Base-by-base conservation (phyloP, 2,888 invertebrate species). In the Eucriotettix oculatus region DNA sequence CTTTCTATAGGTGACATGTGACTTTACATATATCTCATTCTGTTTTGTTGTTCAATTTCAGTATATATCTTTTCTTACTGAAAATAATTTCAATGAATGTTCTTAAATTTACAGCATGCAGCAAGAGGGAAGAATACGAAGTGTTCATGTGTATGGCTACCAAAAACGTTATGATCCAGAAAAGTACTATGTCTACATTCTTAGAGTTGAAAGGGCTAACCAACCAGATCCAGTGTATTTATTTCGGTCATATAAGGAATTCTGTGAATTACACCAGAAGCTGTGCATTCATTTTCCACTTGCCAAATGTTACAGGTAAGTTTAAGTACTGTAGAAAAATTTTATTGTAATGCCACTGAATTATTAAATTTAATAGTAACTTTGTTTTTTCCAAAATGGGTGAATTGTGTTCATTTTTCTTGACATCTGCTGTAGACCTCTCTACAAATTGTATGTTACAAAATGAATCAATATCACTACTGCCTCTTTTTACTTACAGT, bases 111-210 rank as follows among this genome's bases (percentile, higher is more conserved):
- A 7, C 69, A 93, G 92, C 66, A 85, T 90, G 83, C 80, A 85
- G 54, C 87, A 87, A 70, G 98, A 98, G 75, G 97, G 97, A 1
- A 84, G 89, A 10, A 79, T 99, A 54, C 83, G 82, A 54, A 83
- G 84, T 65, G 91, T 96, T 0, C 86, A 87, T 70, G 90, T 97
- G 11, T 82, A 88, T 63, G 87, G 88, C 63, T 94, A 86, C 74
- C 91, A 95, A 75, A 99, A 99, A 73, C 85, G 95, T 66, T 96
- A 95, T 73, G 92, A 91, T 71, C 95, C 96, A 14, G 96, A 95
- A 71, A 98, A 98, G 78, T 93, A 94, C 78, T 99, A 99, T 74
- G 94, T 97, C 67, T 94, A 91, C 72, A 86, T 91, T 64, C 76
- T 90, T 66, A 81, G 86, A 65, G 88, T 97, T 44, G 86, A 85